Conservation (phyloP, 2,888 invertebrate genomes). For the Poecilus cupreus region DNA sequence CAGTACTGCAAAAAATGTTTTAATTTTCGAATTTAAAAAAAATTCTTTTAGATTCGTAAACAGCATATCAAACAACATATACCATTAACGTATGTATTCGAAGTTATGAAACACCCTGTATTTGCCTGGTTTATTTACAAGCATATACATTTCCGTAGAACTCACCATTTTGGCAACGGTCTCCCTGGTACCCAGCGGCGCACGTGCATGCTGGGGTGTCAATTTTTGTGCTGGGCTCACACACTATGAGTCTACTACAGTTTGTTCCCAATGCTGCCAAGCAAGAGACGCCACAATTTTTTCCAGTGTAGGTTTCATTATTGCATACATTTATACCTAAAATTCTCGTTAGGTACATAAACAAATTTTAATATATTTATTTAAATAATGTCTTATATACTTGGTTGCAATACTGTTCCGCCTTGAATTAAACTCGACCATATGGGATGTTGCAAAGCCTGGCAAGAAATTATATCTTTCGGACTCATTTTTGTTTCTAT, state of each 20-base stretch:
- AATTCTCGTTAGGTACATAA: background rate
- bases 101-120: no score
- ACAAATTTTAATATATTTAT: background rate
- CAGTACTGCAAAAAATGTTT: no score
- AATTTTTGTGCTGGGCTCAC: background rate
- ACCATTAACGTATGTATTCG: no score
- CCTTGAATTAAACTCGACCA: background rate
- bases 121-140: no score
- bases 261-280: background rate
- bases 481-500: background rate
- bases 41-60: no score
- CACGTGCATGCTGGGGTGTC: background rate
- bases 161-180: background rate
- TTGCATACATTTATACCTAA: background rate
- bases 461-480: background rate
- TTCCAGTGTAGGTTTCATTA: background rate
- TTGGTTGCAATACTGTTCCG: background rate
- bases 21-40: no score
- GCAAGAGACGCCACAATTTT: background rate
- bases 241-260: background rate
- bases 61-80: no score
- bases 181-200: conserved; percentile 8
- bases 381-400: background rate
- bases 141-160: background rate
- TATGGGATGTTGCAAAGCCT: background rate